These are phyloP conservation scores for Drosophila bocqueti DNA, from an alignment of 1,140 invertebrate species.

Conservation along the genomic window DNA sequence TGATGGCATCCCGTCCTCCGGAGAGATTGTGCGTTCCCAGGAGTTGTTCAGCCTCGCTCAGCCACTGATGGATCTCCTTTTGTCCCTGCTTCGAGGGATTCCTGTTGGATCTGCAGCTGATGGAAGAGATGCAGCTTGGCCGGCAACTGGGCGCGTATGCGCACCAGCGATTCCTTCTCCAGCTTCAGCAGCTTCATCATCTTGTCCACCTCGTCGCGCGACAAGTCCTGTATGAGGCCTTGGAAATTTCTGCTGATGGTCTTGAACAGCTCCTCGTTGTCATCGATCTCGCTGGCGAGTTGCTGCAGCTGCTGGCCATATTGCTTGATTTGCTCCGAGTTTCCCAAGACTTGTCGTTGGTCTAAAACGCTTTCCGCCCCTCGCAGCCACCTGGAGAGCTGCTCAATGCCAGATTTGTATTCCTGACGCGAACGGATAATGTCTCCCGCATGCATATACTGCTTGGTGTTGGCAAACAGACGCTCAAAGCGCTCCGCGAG, in stretches of 20 bases:
- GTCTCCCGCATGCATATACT: constrained; percentile 95
- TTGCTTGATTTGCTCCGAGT: constrained; percentile 91
- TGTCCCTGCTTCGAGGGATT: constrained; percentile 95
- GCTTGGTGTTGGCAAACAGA: constrained; percentile 92
- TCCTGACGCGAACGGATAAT: constrained; percentile 92
- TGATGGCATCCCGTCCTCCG: constrained; percentile 90
- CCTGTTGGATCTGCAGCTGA: constrained; percentile 94
- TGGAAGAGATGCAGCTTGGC: constrained; percentile 92
- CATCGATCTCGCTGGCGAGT: constrained; percentile 92
- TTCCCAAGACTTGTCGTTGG: constrained; percentile 88
- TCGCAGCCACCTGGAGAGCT: constrained; percentile 92
- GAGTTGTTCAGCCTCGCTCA: constrained; percentile 92
- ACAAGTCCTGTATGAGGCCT: constrained; percentile 94
- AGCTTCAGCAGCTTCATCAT: constrained; percentile 96
- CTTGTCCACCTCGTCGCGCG: constrained; percentile 94
- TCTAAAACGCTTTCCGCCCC: constrained; percentile 90
- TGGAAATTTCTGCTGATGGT: constrained; percentile 95
- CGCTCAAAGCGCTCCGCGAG: constrained; percentile 92
- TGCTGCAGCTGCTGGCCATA: constrained; percentile 92
- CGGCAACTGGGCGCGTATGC: constrained; percentile 92
- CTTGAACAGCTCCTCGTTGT: constrained; percentile 95
- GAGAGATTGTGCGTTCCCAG: constrained; percentile 87
- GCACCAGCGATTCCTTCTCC: constrained; percentile 94
- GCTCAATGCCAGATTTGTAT: constrained; percentile 91
- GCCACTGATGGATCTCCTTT: constrained; percentile 93